Evolutionary conservation across 1,140 invertebrate species (phyloP).

Genomic region (Drosophila baimaii): DNA sequence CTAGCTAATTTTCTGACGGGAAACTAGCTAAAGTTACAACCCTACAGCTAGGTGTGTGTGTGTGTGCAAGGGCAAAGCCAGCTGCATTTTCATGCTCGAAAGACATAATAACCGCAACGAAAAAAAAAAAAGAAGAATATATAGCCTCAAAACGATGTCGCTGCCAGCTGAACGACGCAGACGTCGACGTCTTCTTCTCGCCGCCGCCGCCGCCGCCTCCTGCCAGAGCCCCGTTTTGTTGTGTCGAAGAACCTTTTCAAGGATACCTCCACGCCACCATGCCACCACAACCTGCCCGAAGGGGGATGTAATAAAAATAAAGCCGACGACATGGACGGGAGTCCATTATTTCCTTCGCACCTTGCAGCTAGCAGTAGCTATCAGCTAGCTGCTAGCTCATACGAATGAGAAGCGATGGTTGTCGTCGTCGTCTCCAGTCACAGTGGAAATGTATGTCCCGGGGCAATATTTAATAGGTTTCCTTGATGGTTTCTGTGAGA

Average conservation of each 20-base stretch:
- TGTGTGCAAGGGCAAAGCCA: conserved; percentile 49
- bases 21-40: conserved; percentile 16
- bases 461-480: not conserved
- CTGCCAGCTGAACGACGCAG: conserved; percentile 27
- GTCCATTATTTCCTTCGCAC: conserved; percentile 28
- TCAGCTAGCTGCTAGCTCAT: not conserved
- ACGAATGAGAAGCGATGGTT: no score
- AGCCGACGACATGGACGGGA: conserved; percentile 10
- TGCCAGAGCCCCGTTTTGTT: conserved; percentile 46
- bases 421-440: not conserved
- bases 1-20: not conserved
- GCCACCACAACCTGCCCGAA: conserved; percentile 47
- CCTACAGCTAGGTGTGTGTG: not conserved
- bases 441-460: not conserved
- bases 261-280: conserved; percentile 43
- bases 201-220: conserved; percentile 24
- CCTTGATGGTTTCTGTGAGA: not conserved
- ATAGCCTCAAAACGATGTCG: conserved; percentile 35
- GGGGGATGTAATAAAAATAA: conserved; percentile 47
- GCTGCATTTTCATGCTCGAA: conserved; percentile 72
- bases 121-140: conserved; percentile 22
- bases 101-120: conserved; percentile 56
- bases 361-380: conserved; percentile 3
- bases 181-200: conserved; percentile 10
- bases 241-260: conserved; percentile 80